Conservation (phyloP, 2,888 invertebrate genomes). For the Rhabditoides inermis region DNA sequence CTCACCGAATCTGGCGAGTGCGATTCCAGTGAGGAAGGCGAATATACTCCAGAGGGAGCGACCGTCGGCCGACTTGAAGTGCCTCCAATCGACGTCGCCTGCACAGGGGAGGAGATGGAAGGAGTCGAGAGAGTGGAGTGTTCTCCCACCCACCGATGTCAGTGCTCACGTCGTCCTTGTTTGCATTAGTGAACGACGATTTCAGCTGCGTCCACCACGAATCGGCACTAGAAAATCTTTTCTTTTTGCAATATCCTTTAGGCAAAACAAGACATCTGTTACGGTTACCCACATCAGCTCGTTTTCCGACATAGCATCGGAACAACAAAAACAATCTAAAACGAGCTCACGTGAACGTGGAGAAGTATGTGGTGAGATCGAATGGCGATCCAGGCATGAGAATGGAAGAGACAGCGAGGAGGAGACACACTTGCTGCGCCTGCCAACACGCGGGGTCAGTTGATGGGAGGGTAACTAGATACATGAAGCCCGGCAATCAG, state of each 20-base stretch:
- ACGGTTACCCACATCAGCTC: too few relatives aligned
- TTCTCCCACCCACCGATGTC: neutral
- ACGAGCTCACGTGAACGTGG: slow-evolving; percentile 16
- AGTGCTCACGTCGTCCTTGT: neutral
- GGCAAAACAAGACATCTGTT: neutral
- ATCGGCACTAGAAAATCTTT: neutral
- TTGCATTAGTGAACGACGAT: neutral
- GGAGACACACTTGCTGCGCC: slow-evolving; percentile 18
- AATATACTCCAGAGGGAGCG: slow-evolving; percentile 34
- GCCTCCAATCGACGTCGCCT: slow-evolving; percentile 21
- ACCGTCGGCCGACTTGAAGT: slow-evolving; percentile 28
- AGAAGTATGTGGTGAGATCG: slow-evolving; percentile 28
- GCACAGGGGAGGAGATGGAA: neutral
- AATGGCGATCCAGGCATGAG: slow-evolving; percentile 43
- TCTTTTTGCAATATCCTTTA: neutral
- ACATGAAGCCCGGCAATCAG: slow-evolving; percentile 3
- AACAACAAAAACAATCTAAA: too few relatives aligned
- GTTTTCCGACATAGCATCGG: too few relatives aligned
- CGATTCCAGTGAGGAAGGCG: slow-evolving; percentile 40
- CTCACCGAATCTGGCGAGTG: slow-evolving; percentile 33
- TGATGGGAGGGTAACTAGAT: slow-evolving; percentile 8
- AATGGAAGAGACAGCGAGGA: slow-evolving; percentile 37
- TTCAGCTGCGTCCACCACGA: neutral
- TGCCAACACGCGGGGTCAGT: slow-evolving; percentile 11
- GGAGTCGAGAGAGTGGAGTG: neutral